Evolutionary conservation across 2,797 vertebrate genomes (phyloP), one percentile per base, ranked within the genome.

Genomic region (Aselliscus stoliczkanus): DNA sequence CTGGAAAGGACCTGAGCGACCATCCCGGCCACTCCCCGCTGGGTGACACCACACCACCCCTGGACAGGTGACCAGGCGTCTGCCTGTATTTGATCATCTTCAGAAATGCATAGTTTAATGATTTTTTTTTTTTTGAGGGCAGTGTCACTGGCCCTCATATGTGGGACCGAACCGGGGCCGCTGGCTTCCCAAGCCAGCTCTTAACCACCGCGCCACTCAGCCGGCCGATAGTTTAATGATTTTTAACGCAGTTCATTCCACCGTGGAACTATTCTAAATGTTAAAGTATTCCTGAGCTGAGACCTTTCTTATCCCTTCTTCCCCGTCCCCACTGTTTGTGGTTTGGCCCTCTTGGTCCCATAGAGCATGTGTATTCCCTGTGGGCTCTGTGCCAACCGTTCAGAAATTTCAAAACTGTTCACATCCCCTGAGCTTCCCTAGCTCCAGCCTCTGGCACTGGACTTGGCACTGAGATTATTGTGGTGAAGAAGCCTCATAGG

Each of bases 281-380:
- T 75, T 64, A 58, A n/a, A 80, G 25, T 23, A 79, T 62, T 44
- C 39, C 62, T 11, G 27, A 83, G 17, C 52, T 54, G 87, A 62
- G 20, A 27, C 34, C 2, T 65, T 52, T 82, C 20, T 70, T 14
- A 1, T 21, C 54, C 50, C 60, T 44, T 44, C 52, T 21, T 77
- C 27, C 31, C 29, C 2, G 0, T 1, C 14, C 50, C 17, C 5
- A 8, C 3, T 34, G 47, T 34, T 1, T 21, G 5, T 56, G 65
- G 11, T 73, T 65, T 29, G 60, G 23, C 27, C 29, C 65, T 65
- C 17, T 10, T 34, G 52, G 60, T 82, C 54, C 69, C 58, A 2
- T 5, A 34, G 23, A 34, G 29, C 44, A 37, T 21, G 1, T 2
- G 5, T 25, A n/a, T 76, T 52, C 34, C 81, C 50, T 13, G 5